Conservation (phyloP, 2,888 invertebrate genomes). For the Byasa hedistus region DNA sequence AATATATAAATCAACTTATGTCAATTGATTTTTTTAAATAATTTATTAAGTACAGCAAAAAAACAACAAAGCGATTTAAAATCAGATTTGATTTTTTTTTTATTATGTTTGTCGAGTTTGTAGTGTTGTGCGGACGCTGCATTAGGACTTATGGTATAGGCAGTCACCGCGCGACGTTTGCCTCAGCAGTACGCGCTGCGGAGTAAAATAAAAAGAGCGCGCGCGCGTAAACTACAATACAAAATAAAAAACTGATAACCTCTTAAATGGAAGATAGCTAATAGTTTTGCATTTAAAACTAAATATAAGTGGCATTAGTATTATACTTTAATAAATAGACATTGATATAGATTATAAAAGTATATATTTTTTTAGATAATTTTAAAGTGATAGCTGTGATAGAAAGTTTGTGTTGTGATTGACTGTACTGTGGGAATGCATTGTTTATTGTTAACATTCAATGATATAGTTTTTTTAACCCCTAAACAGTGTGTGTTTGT, state of each 20-base stretch:
- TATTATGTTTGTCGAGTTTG: too few relatives aligned
- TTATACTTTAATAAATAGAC: not conserved
- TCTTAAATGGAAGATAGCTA: not conserved
- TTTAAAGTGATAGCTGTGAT: constrained; percentile 8
- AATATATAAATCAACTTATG: too few relatives aligned
- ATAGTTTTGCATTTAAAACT: not conserved
- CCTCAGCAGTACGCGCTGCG: constrained; percentile 47
- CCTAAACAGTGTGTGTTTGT: constrained; percentile 7
- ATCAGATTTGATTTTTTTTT: too few relatives aligned
- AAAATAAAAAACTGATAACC: not conserved
- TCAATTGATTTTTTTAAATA: too few relatives aligned
- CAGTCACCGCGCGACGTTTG: constrained; percentile 61
- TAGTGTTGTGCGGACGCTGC: constrained; percentile 4
- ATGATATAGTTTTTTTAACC: constrained; percentile 11
- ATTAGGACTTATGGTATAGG: constrained; percentile 29
- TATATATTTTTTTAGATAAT: constrained; percentile 20
- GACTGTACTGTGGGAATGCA: constrained; percentile 15
- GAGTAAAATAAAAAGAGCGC: constrained; percentile 29
- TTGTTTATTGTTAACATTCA: constrained; percentile 10
- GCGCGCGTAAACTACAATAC: constrained; percentile 6
- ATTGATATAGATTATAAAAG: not conserved
- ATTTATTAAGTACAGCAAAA: too few relatives aligned
- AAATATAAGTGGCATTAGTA: not conserved
- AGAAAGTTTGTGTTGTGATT: constrained; percentile 30
- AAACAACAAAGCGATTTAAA: too few relatives aligned